Percentiles rank a stretch among this genome's conserved stretches.
Evolutionary conservation across 2,113 vertebrate genomes (phyloP).

Genomic region (Callopanchax toddi): DNA sequence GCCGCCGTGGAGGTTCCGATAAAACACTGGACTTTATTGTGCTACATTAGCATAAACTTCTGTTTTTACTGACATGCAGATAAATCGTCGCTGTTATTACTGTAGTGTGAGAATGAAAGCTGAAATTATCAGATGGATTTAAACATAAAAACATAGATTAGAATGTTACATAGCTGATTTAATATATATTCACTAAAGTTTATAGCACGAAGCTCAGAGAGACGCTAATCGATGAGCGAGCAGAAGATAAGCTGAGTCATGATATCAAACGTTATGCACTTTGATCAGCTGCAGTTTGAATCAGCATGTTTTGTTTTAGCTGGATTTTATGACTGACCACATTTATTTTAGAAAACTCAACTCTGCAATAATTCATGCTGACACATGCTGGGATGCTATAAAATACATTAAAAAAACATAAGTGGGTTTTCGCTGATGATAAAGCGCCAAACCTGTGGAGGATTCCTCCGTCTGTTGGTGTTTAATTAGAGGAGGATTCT

Average conservation of each 20-base stretch:
- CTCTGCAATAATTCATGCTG: slow-evolving; percentile 56
- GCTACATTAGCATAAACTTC: slow-evolving; percentile 82
- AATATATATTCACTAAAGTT: slow-evolving; percentile 73
- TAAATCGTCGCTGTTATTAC: slow-evolving; percentile 24
- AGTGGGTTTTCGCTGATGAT: slow-evolving; percentile 37
- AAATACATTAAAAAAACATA: slow-evolving; percentile 1
- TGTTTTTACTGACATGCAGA: slow-evolving; percentile 64
- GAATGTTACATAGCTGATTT: slow-evolving; percentile 63
- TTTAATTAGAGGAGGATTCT: slow-evolving; percentile 40
- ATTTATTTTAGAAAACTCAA: slow-evolving; percentile 22
- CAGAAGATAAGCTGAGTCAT: slow-evolving; percentile 28
- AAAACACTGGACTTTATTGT: slow-evolving; percentile 72
- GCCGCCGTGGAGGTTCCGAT: slow-evolving; percentile 18
- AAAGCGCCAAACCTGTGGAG: slow-evolving; percentile 64
- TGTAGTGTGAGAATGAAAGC: slow-evolving; percentile 28
- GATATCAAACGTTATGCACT: slow-evolving; percentile 79
- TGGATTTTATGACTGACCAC: slow-evolving; percentile 3
- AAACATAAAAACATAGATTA: slow-evolving; percentile 47
- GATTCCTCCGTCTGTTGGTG: slow-evolving; percentile 63
- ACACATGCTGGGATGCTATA: not conserved
- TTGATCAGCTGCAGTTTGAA: slow-evolving; percentile 70
- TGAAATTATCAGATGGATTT: slow-evolving; percentile 25
- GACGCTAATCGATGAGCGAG: slow-evolving; percentile 24
- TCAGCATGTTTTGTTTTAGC: too few relatives aligned
- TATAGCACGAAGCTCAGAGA: slow-evolving; percentile 63